Conservation (phyloP, 2,113 vertebrate species). For the Periophthalmodon schlosseri region DNA sequence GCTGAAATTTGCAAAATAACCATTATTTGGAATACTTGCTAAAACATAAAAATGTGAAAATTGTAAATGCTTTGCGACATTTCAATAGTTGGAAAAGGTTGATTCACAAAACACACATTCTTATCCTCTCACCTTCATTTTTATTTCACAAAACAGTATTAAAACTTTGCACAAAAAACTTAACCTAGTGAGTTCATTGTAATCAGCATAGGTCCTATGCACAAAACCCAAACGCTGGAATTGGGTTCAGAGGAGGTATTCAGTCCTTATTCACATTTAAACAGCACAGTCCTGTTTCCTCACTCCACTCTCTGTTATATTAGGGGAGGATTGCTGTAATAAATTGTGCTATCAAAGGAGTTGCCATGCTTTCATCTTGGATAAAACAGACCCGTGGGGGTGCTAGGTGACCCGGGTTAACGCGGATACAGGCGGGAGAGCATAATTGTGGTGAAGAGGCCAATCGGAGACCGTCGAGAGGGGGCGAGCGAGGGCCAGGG, state of each 20-base stretch:
- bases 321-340: constrained; percentile 38
- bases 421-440: constrained; percentile 28
- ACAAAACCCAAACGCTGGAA: constrained; percentile 30
- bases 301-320: constrained; percentile 31
- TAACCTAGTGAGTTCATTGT: constrained; percentile 16
- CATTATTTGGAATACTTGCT: not conserved
- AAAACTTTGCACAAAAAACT: constrained; percentile 2
- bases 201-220: constrained; percentile 7
- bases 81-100: not conserved
- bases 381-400: constrained; percentile 36
- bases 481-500: constrained; percentile 5
- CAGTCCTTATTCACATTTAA: constrained; percentile 30
- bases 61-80: not conserved
- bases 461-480: constrained; percentile 22
- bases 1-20: not conserved
- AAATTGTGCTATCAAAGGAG: constrained; percentile 55
- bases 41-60: not conserved
- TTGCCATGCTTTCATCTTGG: constrained; percentile 47
- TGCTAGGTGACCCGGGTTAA: constrained; percentile 46
- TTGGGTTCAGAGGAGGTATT: constrained; percentile 20
- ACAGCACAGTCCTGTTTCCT: constrained; percentile 36
- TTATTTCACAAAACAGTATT: not conserved
- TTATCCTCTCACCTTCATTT: not conserved
- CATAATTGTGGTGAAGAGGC: constrained; percentile 36
- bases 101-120: not conserved